Evolutionary conservation across 2,797 vertebrate genomes (phyloP).

Genomic region (Malurus leucopterus): DNA sequence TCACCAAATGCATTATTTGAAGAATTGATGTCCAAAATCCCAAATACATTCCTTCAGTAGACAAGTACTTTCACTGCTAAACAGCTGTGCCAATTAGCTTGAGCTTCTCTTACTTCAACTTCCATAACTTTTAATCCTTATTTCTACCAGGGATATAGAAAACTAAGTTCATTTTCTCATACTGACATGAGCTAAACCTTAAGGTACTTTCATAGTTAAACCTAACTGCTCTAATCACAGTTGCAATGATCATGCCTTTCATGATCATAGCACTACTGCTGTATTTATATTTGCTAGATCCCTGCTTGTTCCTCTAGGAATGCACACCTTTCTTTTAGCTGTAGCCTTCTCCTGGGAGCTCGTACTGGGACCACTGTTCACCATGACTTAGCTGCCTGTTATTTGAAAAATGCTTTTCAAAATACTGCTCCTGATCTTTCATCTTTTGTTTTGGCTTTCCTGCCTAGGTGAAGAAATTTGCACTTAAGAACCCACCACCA

Average conservation of each 20-base stretch:
- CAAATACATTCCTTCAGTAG: fast-evolving
- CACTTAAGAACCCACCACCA: neutral
- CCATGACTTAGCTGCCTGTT: neutral
- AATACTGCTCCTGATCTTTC: neutral
- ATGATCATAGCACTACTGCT: neutral
- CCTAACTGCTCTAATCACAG: neutral
- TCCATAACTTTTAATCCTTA: neutral
- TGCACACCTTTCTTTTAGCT: neutral
- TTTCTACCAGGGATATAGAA: neutral
- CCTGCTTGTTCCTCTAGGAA: neutral
- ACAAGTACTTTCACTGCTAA: neutral
- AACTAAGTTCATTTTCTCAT: neutral
- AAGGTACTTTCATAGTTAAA: neutral
- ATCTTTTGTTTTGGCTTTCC: neutral
- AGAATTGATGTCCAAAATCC: neutral
- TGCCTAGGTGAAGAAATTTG: neutral
- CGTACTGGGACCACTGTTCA: neutral
- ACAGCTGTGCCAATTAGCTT: neutral
- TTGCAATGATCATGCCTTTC: neutral
- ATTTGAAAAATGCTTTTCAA: neutral
- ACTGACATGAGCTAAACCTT: neutral
- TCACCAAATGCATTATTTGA: neutral
- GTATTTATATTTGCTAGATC: neutral
- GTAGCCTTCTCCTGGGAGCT: neutral
- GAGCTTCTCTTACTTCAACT: neutral